phyloP scores from a whole-genome alignment of 2,113 vertebrate species.

The Balaenoptera acutorostrata region DNA sequence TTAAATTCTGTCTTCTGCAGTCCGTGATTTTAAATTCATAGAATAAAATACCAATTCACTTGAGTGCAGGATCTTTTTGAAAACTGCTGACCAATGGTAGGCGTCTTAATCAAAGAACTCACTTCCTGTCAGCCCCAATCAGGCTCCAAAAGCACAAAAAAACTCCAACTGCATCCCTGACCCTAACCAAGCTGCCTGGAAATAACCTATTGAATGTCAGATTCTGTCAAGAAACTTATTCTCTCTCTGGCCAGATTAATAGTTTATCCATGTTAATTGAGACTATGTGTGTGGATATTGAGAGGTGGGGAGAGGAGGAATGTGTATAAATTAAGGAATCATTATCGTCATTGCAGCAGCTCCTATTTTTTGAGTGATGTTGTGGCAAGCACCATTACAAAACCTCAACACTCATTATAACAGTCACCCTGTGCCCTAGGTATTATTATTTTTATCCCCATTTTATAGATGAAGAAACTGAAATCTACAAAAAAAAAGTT shows the following conservation, averaged over 20 bases:
- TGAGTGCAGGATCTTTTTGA: not conserved
- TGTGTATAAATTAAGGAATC: not conserved
- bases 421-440: not conserved
- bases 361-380: not conserved
- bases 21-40: not conserved
- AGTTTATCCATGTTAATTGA: not conserved
- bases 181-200: not conserved
- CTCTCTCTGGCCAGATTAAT: not conserved
- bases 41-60: not conserved
- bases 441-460: not conserved
- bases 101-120: not conserved
- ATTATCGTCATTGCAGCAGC: not conserved
- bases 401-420: not conserved
- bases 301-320: not conserved
- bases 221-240: not conserved
- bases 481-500: not conserved
- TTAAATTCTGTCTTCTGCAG: not conserved
- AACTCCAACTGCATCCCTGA: not conserved
- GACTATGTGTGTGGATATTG: not conserved
- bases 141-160: not conserved
- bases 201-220: not conserved
- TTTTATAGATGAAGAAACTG: not conserved
- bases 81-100: not conserved
- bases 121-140: not conserved
- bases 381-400: not conserved